Conservation (phyloP, 2,113 vertebrate genomes). For the Nettapus auritus region DNA sequence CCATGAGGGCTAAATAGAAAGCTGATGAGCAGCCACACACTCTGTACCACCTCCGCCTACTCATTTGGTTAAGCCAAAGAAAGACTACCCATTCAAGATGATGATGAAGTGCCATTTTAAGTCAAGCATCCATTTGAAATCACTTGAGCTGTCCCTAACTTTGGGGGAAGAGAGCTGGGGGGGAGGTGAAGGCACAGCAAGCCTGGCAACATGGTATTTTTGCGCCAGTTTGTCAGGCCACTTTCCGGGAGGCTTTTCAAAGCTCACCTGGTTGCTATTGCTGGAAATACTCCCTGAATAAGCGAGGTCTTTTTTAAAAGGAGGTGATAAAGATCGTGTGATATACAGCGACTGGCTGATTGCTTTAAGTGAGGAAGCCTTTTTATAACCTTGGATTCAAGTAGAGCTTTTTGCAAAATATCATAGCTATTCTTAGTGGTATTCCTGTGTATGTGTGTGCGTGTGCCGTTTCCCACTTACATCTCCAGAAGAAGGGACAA, state of each 20-base stretch:
- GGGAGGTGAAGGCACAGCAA: neutral
- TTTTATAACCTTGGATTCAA: slow-evolving; percentile 51
- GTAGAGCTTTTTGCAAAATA: slow-evolving; percentile 53
- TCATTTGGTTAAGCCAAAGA: neutral
- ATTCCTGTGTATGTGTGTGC: neutral
- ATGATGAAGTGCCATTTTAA: neutral
- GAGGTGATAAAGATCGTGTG: slow-evolving; percentile 10
- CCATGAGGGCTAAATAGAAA: neutral
- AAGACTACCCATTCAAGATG: neutral
- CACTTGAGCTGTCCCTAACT: neutral
- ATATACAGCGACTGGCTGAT: neutral
- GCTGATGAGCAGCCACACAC: neutral
- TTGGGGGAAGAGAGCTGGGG: neutral
- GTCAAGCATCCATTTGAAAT: slow-evolving; percentile 1
- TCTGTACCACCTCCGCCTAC: neutral
- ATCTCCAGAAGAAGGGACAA: neutral
- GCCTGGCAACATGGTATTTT: neutral
- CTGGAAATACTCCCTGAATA: neutral
- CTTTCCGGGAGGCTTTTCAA: slow-evolving; percentile 8
- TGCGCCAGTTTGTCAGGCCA: neutral
- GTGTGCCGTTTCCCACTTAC: neutral
- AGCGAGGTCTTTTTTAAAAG: slow-evolving; percentile 11
- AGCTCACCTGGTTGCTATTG: neutral
- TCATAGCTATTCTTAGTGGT: slow-evolving; percentile 51
- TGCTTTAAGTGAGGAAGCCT: slow-evolving; percentile 28